Conservation (phyloP, 2,888 invertebrate species). For the Oxyteleia sp. region DNA sequence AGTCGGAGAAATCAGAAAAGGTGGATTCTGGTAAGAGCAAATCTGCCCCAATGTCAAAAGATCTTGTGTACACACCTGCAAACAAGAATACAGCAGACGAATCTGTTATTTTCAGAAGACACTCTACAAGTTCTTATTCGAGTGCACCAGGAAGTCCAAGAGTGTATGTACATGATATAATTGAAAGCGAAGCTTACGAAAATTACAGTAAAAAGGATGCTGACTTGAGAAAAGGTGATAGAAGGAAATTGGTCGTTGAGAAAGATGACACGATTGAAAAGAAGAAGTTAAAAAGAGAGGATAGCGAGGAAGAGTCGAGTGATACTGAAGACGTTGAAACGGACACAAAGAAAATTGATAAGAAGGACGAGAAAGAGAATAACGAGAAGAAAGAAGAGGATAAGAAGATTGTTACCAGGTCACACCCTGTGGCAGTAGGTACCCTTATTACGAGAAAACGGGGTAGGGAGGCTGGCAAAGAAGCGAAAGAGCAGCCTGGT, state of each 20-base stretch:
- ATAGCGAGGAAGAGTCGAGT: constrained; percentile 38
- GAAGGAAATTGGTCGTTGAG: constrained; percentile 15
- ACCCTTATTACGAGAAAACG: constrained; percentile 80
- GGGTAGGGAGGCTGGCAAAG: constrained; percentile 65
- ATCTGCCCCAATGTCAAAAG: constrained; percentile 79
- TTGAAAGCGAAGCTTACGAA: constrained; percentile 74
- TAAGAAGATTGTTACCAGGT: constrained; percentile 77
- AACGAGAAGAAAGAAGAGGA: constrained; percentile 38
- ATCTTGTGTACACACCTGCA: constrained; percentile 84
- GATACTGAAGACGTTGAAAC: constrained; percentile 78
- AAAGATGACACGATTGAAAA: constrained; percentile 10
- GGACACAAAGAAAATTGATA: constrained; percentile 49
- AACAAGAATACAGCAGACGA: constrained; percentile 90
- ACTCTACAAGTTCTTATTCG: constrained; percentile 94
- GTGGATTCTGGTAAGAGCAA: constrained; percentile 61
- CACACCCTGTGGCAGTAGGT: constrained; percentile 61
- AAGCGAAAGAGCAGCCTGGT: constrained; percentile 8
- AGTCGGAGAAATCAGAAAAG: constrained; percentile 74
- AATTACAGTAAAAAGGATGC: constrained; percentile 50
- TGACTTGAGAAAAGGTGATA: constrained; percentile 20
- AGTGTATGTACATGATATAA: constrained; percentile 88
- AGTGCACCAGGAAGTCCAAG: constrained; percentile 91
- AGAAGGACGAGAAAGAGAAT: constrained; percentile 60
- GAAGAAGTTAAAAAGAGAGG: constrained; percentile 8
- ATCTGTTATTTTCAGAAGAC: constrained; percentile 93